Conservation (phyloP, 2,113 vertebrate species). For the Canis aureus region DNA sequence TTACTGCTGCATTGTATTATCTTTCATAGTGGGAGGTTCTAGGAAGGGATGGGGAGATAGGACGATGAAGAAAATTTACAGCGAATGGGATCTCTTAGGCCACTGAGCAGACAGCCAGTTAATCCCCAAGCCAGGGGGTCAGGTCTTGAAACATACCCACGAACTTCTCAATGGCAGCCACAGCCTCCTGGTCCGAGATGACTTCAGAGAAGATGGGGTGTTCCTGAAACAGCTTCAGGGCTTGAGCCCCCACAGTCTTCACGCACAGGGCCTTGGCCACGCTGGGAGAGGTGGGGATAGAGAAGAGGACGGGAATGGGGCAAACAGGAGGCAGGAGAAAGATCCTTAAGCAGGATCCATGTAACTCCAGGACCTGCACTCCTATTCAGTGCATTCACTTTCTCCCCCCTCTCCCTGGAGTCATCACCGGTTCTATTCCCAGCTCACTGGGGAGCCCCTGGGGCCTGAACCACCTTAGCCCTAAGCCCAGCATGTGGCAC, state of each 20-base stretch:
- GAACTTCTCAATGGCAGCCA: conserved; percentile 90
- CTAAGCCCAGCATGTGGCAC: not conserved
- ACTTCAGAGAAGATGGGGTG: conserved; percentile 90
- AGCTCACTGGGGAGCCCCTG: fast-evolving
- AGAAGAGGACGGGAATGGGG: not conserved
- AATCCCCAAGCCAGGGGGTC: fast-evolving
- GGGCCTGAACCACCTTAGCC: not conserved
- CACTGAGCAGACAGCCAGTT: not conserved
- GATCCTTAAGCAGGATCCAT: not conserved
- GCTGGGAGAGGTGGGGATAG: conserved; percentile 75
- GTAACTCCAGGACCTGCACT: not conserved
- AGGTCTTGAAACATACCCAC: conserved; percentile 85
- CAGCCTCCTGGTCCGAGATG: conserved; percentile 91
- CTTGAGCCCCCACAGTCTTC: conserved; percentile 88
- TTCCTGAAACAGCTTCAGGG: conserved; percentile 89
- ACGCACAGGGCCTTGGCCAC: conserved; percentile 92
- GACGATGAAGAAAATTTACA: not conserved
- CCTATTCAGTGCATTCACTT: fast-evolving
- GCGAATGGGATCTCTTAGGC: not conserved
- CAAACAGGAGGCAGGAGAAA: not conserved
- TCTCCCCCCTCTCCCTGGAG: not conserved
- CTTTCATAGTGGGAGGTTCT: not conserved
- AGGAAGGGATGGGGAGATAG: not conserved
- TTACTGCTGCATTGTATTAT: not conserved
- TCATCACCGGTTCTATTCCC: fast-evolving